phyloP scores from a whole-genome alignment of 1,140 invertebrate species.

The Panulirus ornatus region DNA sequence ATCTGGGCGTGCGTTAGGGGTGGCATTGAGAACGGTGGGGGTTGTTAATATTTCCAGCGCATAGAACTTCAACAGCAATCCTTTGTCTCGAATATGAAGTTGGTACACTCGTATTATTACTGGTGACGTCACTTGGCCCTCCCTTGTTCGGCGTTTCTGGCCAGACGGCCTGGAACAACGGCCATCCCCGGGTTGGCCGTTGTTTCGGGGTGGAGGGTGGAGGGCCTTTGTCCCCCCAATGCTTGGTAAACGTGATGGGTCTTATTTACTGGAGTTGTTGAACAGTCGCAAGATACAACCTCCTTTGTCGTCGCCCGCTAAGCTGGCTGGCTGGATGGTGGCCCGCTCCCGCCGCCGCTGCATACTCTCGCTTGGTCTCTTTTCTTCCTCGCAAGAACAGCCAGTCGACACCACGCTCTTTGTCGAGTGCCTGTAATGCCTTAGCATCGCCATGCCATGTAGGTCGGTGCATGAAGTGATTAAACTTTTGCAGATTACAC shows the following conservation, averaged over 20 bases:
- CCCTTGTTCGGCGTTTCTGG: neutral
- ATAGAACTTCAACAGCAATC: neutral
- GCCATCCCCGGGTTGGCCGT: neutral
- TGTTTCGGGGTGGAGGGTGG: too few species aligned
- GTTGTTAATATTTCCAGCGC: neutral
- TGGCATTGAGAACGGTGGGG: neutral
- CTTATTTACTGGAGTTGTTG: neutral
- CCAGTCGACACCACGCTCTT: too few species aligned
- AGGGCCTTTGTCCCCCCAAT: neutral
- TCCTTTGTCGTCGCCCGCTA: constrained; percentile 11
- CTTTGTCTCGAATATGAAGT: constrained; percentile 5
- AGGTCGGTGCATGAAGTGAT: too few species aligned
- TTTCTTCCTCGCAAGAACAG: too few species aligned
- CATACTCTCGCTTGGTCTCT: too few species aligned
- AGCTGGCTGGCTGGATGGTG: too few species aligned
- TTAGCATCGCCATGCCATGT: too few species aligned
- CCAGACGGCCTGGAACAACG: neutral
- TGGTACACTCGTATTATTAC: neutral
- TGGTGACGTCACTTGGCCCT: neutral
- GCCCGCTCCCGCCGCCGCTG: too few species aligned
- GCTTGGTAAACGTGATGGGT: neutral
- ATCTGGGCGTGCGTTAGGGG: neutral
- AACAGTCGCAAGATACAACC: neutral
- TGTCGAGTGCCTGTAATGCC: too few species aligned
- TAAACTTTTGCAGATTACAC: too few species aligned